These are phyloP conservation scores for Apodemus sylvaticus DNA, from an alignment of 2,113 vertebrate genomes.

Conservation along the genomic window DNA sequence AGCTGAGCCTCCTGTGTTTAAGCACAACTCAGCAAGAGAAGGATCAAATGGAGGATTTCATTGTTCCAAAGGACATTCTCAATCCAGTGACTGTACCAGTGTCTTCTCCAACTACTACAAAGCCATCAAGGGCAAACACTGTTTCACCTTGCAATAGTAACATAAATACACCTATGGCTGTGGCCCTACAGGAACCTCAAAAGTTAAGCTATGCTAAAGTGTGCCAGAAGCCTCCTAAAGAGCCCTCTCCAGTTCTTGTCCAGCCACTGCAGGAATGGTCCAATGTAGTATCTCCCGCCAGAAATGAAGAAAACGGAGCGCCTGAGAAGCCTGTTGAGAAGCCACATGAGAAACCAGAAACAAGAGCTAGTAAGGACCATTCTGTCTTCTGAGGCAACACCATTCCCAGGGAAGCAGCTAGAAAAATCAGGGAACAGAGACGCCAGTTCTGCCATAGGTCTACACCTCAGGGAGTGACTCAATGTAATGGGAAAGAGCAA, in stretches of 20 bases:
- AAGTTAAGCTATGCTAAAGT: slow-evolving; percentile 99
- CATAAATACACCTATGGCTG: slow-evolving; percentile 63
- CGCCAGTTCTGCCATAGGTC: slow-evolving; percentile 89
- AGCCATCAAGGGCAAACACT: slow-evolving; percentile 81
- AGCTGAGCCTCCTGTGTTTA: slow-evolving; percentile 76
- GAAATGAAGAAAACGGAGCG: slow-evolving; percentile 88
- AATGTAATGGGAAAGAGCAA: slow-evolving; percentile 96
- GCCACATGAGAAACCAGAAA: slow-evolving; percentile 88
- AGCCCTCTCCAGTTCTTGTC: slow-evolving; percentile 85
- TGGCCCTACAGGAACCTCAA: slow-evolving; percentile 90
- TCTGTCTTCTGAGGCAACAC: slow-evolving; percentile 89
- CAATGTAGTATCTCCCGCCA: slow-evolving; percentile 88
- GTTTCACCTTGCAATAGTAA: slow-evolving; percentile 76
- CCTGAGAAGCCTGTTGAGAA: slow-evolving; percentile 90
- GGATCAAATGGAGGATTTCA: slow-evolving; percentile 85
- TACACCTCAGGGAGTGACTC: slow-evolving; percentile 93
- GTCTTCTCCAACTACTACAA: slow-evolving; percentile 75
- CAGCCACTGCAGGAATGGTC: slow-evolving; percentile 94
- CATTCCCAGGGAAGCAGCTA: slow-evolving; percentile 89
- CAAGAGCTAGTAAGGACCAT: slow-evolving; percentile 89
- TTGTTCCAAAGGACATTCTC: slow-evolving; percentile 84
- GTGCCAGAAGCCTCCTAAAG: slow-evolving; percentile 97
- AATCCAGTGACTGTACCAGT: slow-evolving; percentile 72
- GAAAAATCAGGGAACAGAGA: slow-evolving; percentile 97
- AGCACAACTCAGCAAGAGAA: slow-evolving; percentile 89